Evolutionary conservation across 2,888 invertebrate species (phyloP).

Genomic region (Chymomyza procnemis): DNA sequence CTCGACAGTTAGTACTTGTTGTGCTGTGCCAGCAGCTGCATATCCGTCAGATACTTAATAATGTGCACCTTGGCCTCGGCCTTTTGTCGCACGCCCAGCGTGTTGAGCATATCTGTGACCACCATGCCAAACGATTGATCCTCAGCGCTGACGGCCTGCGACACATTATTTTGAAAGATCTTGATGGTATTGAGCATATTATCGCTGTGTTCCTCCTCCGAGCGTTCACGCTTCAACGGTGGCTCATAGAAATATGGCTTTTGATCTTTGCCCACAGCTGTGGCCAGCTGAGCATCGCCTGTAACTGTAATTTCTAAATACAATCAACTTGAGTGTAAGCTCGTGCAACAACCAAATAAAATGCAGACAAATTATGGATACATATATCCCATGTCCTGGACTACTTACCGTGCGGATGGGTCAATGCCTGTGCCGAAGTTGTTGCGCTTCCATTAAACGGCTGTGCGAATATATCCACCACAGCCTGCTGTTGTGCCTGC

Average conservation of each 20-base stretch:
- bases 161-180: constrained; percentile 75
- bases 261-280: constrained; percentile 69
- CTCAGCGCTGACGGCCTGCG: constrained; percentile 75
- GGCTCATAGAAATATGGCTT: constrained; percentile 76
- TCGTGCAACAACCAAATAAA: constrained; percentile 24
- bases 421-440: constrained; percentile 72
- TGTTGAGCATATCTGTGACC: constrained; percentile 75
- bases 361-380: constrained; percentile 9
- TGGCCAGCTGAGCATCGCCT: constrained; percentile 72
- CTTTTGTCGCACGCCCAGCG: constrained; percentile 74
- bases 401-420: constrained; percentile 74
- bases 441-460: constrained; percentile 74
- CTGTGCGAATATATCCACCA: constrained; percentile 74
- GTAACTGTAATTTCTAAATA: constrained; percentile 74
- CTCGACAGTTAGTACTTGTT: constrained; percentile 74
- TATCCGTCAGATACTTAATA: constrained; percentile 75
- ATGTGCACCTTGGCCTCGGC: constrained; percentile 76
- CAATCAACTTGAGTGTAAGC: constrained; percentile 32
- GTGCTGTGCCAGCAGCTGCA: constrained; percentile 75
- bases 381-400: not conserved
- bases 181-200: constrained; percentile 76
- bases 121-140: constrained; percentile 76
- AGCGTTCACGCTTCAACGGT: constrained; percentile 72
- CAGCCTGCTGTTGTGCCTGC: constrained; percentile 73
- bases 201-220: constrained; percentile 75